These are phyloP conservation scores for Sphenopsis melanotis DNA, from an alignment of 2,797 vertebrate species.

Conservation along the genomic window DNA sequence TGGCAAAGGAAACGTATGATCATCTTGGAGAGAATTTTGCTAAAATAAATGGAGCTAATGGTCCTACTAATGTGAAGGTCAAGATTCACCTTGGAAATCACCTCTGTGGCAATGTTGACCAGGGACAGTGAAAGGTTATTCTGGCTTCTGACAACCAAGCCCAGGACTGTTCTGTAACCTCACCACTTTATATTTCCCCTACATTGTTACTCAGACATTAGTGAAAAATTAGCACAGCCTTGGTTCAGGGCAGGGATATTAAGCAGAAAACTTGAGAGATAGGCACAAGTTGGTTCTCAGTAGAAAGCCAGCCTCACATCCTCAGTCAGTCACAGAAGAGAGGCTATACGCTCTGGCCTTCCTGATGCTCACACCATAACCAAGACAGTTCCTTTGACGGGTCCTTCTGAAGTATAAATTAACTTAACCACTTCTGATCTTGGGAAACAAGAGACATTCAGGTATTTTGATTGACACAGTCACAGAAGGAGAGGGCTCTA, in stretches of 20 bases:
- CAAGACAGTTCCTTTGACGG: background rate
- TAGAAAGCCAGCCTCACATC: background rate
- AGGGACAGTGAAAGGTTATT: background rate
- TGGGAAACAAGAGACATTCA: background rate
- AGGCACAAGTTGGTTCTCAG: background rate
- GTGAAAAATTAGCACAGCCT: background rate
- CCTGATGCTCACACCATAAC: background rate
- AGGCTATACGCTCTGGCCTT: background rate
- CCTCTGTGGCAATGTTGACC: background rate
- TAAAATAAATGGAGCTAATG: background rate
- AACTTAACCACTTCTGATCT: background rate
- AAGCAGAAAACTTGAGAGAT: background rate
- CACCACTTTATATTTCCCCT: background rate
- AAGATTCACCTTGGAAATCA: background rate
- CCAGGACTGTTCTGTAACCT: background rate
- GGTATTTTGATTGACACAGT: background rate
- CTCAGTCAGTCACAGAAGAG: background rate
- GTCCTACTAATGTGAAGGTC: background rate
- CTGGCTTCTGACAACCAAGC: background rate
- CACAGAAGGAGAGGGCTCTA: background rate
- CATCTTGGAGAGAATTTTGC: background rate
- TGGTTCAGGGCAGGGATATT: background rate
- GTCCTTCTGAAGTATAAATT: slow-evolving; percentile 4
- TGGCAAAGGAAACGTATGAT: background rate
- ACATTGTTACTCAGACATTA: background rate